These are phyloP conservation scores for Choreutis nemorana DNA, from an alignment of 2,888 invertebrate genomes.

Conservation along the genomic window DNA sequence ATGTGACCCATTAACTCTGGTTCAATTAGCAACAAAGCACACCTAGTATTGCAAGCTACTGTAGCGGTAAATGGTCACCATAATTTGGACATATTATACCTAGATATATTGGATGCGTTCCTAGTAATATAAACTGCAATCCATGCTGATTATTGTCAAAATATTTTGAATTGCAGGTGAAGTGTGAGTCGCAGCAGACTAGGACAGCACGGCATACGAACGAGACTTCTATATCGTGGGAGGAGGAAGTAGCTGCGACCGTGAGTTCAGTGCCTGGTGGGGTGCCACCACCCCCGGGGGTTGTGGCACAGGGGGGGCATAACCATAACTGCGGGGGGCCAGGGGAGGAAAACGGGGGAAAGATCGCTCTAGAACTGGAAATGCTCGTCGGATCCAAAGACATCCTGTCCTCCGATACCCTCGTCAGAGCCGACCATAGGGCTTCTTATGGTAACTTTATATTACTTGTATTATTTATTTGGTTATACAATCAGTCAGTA, in stretches of 20 bases:
- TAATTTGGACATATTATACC: not conserved
- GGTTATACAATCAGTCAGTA: no score
- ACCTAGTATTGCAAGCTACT: no score
- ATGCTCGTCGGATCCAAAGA: conserved; percentile 54
- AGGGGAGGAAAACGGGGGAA: conserved; percentile 16
- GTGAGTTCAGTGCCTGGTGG: conserved; percentile 8
- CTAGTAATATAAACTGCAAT: conserved; percentile 6
- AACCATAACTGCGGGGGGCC: conserved; percentile 20
- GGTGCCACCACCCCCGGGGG: conserved; percentile 10
- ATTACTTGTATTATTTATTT: no score
- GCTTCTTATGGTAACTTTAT: conserved; percentile 31
- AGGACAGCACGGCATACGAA: conserved; percentile 34
- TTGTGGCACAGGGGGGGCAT: conserved; percentile 28
- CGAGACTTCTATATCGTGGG: conserved; percentile 20
- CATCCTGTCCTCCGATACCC: conserved; percentile 68
- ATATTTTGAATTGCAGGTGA: conserved; percentile 17
- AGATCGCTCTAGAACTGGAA: conserved; percentile 41
- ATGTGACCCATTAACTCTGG: no score
- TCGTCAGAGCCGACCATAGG: conserved; percentile 68
- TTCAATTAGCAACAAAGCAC: no score
- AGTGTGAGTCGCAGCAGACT: conserved; percentile 22
- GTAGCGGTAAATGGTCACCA: no score
- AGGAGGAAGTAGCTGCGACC: conserved; percentile 18
- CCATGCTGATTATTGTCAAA: not conserved
- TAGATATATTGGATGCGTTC: conserved; percentile 12